Evolutionary conservation across 2,797 vertebrate genomes (phyloP).

Genomic region (Siniperca obscura): DNA sequence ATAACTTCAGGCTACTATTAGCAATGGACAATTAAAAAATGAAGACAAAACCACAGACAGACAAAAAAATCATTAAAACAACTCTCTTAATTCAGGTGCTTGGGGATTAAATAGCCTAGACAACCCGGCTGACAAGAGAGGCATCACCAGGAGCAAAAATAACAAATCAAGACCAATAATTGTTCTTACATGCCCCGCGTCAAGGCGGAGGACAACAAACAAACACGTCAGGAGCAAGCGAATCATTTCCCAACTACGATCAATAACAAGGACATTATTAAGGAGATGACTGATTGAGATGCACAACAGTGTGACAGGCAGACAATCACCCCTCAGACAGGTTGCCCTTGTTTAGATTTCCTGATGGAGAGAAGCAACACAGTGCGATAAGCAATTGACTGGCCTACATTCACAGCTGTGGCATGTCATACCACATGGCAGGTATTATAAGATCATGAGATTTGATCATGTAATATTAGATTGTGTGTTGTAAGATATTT

Average conservation of each 20-base stretch:
- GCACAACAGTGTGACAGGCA: conserved; percentile 54
- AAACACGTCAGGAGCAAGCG: conserved; percentile 34
- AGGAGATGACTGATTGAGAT: conserved; percentile 66
- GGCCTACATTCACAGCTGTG: conserved; percentile 70
- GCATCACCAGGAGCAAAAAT: conserved; percentile 20
- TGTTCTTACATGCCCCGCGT: conserved; percentile 43
- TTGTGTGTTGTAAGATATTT: conserved; percentile 42
- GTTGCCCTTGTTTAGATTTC: conserved; percentile 62
- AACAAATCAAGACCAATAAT: conserved; percentile 49
- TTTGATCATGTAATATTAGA: conserved; percentile 59
- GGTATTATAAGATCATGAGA: conserved; percentile 51
- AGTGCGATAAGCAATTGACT: conserved; percentile 41
- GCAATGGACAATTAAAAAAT: neutral
- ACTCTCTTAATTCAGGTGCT: conserved; percentile 14
- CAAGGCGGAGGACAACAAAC: conserved; percentile 41
- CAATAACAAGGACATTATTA: conserved; percentile 59
- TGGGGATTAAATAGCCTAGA: conserved; percentile 16
- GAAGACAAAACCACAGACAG: neutral
- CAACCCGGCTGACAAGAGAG: conserved; percentile 15
- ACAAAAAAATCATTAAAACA: conserved; percentile 16
- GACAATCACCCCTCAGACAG: conserved; percentile 73
- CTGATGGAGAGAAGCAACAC: conserved; percentile 59
- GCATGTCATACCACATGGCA: conserved; percentile 64
- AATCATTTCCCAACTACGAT: conserved; percentile 56
- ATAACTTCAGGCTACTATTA: conserved; percentile 1